phyloP scores from a whole-genome alignment of 1,140 invertebrate genomes.

The Aphelenchoides fujianensis region DNA sequence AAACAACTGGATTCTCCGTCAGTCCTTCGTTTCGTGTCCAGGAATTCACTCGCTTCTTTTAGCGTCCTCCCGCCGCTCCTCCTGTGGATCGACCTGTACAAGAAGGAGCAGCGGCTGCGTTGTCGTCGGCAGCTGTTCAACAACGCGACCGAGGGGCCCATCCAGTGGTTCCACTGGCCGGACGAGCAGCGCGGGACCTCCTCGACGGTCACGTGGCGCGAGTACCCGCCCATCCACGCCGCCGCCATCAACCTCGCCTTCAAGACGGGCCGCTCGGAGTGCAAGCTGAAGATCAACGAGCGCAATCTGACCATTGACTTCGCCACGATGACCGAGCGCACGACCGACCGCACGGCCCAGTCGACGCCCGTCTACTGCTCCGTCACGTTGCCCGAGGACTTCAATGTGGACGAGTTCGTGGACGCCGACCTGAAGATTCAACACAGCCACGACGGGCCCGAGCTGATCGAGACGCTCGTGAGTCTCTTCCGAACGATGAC shows the following conservation, averaged over 20 bases:
- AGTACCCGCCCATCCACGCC: neutral
- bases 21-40: too few relatives aligned
- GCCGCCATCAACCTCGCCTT: slow-evolving; percentile 10
- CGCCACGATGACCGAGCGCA: slow-evolving; percentile 11
- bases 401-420: neutral
- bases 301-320: neutral
- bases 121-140: slow-evolving; percentile 7
- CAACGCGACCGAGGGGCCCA: neutral
- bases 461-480: neutral
- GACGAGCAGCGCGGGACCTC: neutral
- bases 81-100: slow-evolving; percentile 18
- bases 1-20: neutral
- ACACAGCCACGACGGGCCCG: neutral
- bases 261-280: slow-evolving; percentile 16
- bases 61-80: slow-evolving; percentile 11
- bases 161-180: slow-evolving; percentile 17
- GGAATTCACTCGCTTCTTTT: slow-evolving; percentile 3
- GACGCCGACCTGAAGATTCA: neutral
- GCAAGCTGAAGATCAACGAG: neutral
- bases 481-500: neutral
- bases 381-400: slow-evolving; percentile 2
- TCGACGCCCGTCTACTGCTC: neutral
- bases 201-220: neutral
- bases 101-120: slow-evolving; percentile 1
- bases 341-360: neutral